These are phyloP conservation scores for Pammene fasciana DNA, from an alignment of 2,888 invertebrate genomes.

Conservation along the genomic window DNA sequence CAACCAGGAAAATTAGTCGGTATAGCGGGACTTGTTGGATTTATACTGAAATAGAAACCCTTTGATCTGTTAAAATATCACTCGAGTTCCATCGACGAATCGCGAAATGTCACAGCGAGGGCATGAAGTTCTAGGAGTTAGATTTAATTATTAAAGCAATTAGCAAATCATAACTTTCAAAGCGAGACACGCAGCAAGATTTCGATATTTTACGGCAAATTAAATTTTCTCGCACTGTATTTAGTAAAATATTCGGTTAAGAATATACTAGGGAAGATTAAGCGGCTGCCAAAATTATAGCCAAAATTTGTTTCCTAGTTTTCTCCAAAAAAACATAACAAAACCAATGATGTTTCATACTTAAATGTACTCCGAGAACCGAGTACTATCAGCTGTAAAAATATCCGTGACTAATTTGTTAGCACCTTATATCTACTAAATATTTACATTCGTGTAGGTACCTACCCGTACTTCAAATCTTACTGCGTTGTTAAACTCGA, in stretches of 20 bases:
- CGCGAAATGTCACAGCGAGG: conserved; percentile 48
- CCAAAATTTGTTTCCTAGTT: too few relatives aligned
- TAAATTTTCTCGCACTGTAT: not conserved
- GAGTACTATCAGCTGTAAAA: too few relatives aligned
- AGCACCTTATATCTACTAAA: too few relatives aligned
- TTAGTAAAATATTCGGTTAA: not conserved
- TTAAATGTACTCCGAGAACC: too few relatives aligned
- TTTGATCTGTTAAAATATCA: conserved; percentile 68
- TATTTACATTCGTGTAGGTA: too few relatives aligned
- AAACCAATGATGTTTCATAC: too few relatives aligned
- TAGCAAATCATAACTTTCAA: not conserved
- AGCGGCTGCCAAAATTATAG: too few relatives aligned
- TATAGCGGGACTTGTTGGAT: conserved; percentile 55
- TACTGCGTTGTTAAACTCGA: too few relatives aligned
- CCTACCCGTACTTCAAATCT: too few relatives aligned
- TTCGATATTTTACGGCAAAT: not conserved
- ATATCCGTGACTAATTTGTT: too few relatives aligned
- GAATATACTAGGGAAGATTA: too few relatives aligned
- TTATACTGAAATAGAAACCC: conserved; percentile 64
- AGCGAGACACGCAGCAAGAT: not conserved
- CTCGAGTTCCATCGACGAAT: conserved; percentile 53
- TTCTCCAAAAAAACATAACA: too few relatives aligned
- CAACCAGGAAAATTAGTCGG: conserved; percentile 64
- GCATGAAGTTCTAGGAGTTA: not conserved
- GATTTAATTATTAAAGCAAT: conserved; percentile 9